Evolutionary conservation across 1,140 invertebrate genomes (phyloP), one percentile per base, ranked within the genome.

Genomic region (Penaeus chinensis): DNA sequence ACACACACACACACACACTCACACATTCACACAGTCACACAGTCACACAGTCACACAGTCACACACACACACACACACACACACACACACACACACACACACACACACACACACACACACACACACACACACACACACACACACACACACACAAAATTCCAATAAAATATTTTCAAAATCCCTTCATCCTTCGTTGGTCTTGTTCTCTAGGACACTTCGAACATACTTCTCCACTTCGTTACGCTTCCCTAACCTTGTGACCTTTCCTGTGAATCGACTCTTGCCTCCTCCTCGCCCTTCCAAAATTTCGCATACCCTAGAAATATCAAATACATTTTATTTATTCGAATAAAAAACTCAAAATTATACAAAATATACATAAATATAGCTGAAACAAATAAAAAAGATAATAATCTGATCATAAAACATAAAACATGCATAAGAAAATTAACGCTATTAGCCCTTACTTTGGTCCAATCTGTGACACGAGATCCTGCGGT

Each of bases 221-320:
- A 87, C 54, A 74, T 82, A 87, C 20, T 80, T 69, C 78, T 87
- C 85, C 20, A 79, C 79, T 37, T 87, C 85, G 22, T 61, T 69
- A 42, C 85, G 65, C 66, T 82, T 87, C 8, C 79, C 79, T 60
- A 87, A 54, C 54, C 66, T 71, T 24, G 84, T 84, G 20, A 90
- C 85, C 32, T 87, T 88, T 47, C 82, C 89, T 32, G 85, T 85
- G 84, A 88, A 90, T 37, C 89, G 89, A 32, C 87, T 88, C 32
- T 90, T 94, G 22, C 92, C 94, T 71, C 94, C 94, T 11, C 95
- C 95, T 92, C 95, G 95, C 19, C 94, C 95, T 85, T 94, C 93
- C 42, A 95, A 91, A 4, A 95, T 83, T 63, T 94, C 93, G 78
- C 93, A 92, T 82, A 95, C 91, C 84, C 94, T 94, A 77, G 13